phyloP scores from a whole-genome alignment of 2,888 invertebrate genomes.

The Atherix ibis region DNA sequence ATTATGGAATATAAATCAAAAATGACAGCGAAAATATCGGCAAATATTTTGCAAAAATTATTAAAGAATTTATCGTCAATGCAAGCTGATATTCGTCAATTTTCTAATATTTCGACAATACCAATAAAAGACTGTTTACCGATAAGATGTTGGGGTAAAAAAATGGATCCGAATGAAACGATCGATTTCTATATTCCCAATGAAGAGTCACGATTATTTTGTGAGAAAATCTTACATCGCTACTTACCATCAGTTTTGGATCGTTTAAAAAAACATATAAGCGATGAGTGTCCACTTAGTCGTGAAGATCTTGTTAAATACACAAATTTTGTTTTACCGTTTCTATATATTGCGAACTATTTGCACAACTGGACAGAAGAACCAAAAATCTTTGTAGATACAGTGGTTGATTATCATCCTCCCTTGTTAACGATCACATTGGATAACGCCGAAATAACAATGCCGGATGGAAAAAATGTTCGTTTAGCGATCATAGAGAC shows the following conservation, averaged over 20 bases:
- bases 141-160: slow-evolving; percentile 62
- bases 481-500: slow-evolving; percentile 43
- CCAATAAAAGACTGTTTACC: slow-evolving; percentile 54
- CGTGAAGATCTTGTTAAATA: slow-evolving; percentile 48
- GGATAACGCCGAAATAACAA: slow-evolving; percentile 28
- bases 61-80: slow-evolving; percentile 43
- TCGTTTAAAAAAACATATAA: slow-evolving; percentile 40
- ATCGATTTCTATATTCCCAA: slow-evolving; percentile 67
- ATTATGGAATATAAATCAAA: slow-evolving; percentile 52
- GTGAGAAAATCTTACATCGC: slow-evolving; percentile 45
- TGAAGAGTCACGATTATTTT: slow-evolving; percentile 47
- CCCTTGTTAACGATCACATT: slow-evolving; percentile 35
- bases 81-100: slow-evolving; percentile 45
- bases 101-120: slow-evolving; percentile 43
- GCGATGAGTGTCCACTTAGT: slow-evolving; percentile 35
- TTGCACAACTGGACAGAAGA: slow-evolving; percentile 57
- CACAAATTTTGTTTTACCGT: slow-evolving; percentile 37
- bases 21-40: slow-evolving; percentile 47
- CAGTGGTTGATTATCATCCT: slow-evolving; percentile 8
- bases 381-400: slow-evolving; percentile 17
- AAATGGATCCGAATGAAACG: slow-evolving; percentile 39
- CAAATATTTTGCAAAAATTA: slow-evolving; percentile 43
- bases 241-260: slow-evolving; percentile 49
- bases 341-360: slow-evolving; percentile 47
- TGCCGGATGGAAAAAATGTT: slow-evolving; percentile 55